phyloP scores from a whole-genome alignment of 2,113 vertebrate genomes.

The Salvelinus namaycush region DNA sequence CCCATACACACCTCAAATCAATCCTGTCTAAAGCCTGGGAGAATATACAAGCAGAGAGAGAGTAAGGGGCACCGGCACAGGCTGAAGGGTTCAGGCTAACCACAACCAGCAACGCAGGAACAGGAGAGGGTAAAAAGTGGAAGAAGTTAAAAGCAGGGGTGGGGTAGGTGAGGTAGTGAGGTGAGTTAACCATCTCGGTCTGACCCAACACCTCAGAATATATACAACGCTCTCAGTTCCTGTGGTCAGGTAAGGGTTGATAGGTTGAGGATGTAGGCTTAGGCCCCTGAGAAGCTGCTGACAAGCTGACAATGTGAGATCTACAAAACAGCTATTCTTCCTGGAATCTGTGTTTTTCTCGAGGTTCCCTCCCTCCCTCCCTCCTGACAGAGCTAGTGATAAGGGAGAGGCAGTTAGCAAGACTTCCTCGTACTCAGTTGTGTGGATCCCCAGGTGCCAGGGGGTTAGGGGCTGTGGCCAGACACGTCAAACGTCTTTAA shows the following conservation, averaged over 20 bases:
- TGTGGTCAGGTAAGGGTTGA: slow-evolving; percentile 42
- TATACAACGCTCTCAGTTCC: slow-evolving; percentile 46
- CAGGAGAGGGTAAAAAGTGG: slow-evolving; percentile 20
- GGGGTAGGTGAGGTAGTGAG: slow-evolving; percentile 13
- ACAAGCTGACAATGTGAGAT: slow-evolving; percentile 49
- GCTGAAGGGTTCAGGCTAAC: slow-evolving; percentile 18
- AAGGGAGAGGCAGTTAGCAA: slow-evolving; percentile 73
- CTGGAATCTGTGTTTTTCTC: slow-evolving; percentile 71
- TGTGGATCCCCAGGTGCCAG: slow-evolving; percentile 67
- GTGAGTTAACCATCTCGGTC: slow-evolving; percentile 17
- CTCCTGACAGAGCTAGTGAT: slow-evolving; percentile 41
- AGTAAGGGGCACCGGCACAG: neutral
- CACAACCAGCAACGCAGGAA: slow-evolving; percentile 23
- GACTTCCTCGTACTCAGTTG: slow-evolving; percentile 77
- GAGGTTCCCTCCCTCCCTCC: slow-evolving; percentile 62
- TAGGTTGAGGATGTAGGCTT: slow-evolving; percentile 34
- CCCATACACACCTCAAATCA: slow-evolving; percentile 38
- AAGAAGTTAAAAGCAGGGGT: slow-evolving; percentile 25
- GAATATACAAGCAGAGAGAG: slow-evolving; percentile 5
- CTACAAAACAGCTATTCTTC: slow-evolving; percentile 52
- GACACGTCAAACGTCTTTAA: slow-evolving; percentile 53
- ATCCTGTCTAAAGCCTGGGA: slow-evolving; percentile 15
- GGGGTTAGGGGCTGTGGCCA: slow-evolving; percentile 50
- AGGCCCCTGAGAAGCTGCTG: slow-evolving; percentile 57
- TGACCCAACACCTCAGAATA: slow-evolving; percentile 41